These are phyloP conservation scores for Cardiocondyla obscurior DNA, from an alignment of 1,140 invertebrate species.

Conservation along the genomic window DNA sequence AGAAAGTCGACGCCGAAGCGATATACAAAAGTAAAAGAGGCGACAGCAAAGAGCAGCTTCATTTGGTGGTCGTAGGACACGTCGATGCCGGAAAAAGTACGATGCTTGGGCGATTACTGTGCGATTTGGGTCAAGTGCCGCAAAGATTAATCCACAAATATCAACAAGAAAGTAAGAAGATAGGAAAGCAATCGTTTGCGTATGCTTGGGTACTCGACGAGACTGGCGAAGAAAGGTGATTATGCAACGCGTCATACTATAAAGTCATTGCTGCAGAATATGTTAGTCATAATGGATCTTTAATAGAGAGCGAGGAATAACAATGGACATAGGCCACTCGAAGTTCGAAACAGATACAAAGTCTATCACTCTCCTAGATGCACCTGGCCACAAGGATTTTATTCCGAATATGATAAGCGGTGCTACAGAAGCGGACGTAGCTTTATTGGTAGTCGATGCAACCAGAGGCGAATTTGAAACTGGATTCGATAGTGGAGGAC, in stretches of 20 bases:
- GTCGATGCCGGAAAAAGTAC: slow-evolving; percentile 99
- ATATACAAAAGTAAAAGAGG: slow-evolving; percentile 91
- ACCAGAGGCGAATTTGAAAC: slow-evolving; percentile 99
- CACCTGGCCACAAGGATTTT: slow-evolving; percentile 99
- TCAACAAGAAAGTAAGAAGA: slow-evolving; percentile 98
- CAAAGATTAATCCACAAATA: slow-evolving; percentile 98
- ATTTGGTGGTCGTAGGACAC: slow-evolving; percentile 98
- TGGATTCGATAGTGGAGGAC: slow-evolving; percentile 98
- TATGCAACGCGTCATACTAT: slow-evolving; percentile 1
- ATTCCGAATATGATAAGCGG: slow-evolving; percentile 99
- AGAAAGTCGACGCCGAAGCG: slow-evolving; percentile 84
- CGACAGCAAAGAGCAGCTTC: slow-evolving; percentile 92
- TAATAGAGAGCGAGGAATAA: slow-evolving; percentile 91
- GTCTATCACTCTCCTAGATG: slow-evolving; percentile 95
- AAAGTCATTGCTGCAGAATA: not conserved
- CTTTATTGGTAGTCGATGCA: slow-evolving; percentile 97
- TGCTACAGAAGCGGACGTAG: slow-evolving; percentile 98
- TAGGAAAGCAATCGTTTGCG: slow-evolving; percentile 99
- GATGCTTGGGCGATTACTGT: slow-evolving; percentile 97
- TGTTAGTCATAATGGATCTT: slow-evolving; percentile 31
- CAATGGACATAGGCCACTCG: slow-evolving; percentile 98
- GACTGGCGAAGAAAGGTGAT: slow-evolving; percentile 96
- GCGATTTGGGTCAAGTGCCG: slow-evolving; percentile 94
- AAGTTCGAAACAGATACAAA: slow-evolving; percentile 96
- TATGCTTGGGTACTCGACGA: slow-evolving; percentile 99